Base-by-base conservation (phyloP, 2,888 invertebrate genomes). In the Gastracanthus pulcherrimus region DNA sequence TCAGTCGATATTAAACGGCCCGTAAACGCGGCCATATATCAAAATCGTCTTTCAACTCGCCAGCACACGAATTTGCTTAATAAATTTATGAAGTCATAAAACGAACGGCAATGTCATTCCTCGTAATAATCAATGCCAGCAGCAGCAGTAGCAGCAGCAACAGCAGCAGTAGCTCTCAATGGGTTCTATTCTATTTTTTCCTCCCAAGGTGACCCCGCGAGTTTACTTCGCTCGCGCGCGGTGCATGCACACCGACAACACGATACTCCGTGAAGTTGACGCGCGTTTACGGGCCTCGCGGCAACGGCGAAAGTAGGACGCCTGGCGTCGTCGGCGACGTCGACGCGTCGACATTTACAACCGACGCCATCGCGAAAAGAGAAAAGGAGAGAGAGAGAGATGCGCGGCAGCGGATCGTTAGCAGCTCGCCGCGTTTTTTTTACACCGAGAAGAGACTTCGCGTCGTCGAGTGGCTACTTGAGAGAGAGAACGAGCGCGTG, bases 81-180 rank as follows among this genome's bases (percentile, higher is more conserved):
- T 74, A 78, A 70, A 75, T 78, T 75, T 58, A 70, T 16, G 70
- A 34, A 67, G 75, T 16, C n/a, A 34, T 78, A 77, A 82, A 82
- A 19, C 64, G 23, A 7, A 11, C 38, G 34, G 64, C 69, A 67
- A 45, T 78, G 78, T 82, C 74, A 64, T 72, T 75, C 45, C 51
- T 67, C 58, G 31, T 69, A 60, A 72, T 67, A 72, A 81, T 67
- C 69, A 29, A 62, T n/a, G 19, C 23, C 23, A 26, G 26, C 55
- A 55, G 7, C 9, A 23, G 23, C 4, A 5, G 11, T n/a, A n/a
- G n/a, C n/a, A n/a, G n/a, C n/a, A n/a, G n/a, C n/a, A n/a, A n/a
- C n/a, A n/a, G n/a, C n/a, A n/a, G n/a, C n/a, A n/a, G n/a, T n/a
- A n/a, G n/a, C n/a, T n/a, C n/a, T n/a, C n/a, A n/a, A n/a, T n/a